phyloP scores from a whole-genome alignment of 2,888 invertebrate species.

The Scrobipalpa costella region DNA sequence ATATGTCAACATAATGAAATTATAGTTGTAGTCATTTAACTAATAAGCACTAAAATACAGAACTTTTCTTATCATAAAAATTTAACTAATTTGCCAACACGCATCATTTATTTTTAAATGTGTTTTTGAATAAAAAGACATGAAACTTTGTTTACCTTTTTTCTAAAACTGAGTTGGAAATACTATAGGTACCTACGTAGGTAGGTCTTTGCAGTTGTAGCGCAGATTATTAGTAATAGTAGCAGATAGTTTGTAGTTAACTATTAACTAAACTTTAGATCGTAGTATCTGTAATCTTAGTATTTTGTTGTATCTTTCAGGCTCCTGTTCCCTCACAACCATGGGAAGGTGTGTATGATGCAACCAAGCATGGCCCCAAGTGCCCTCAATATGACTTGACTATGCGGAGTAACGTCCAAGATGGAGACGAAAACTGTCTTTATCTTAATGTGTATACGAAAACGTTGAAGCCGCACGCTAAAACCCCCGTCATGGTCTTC shows the following conservation, averaged over 20 bases:
- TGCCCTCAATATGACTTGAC: conserved; percentile 52
- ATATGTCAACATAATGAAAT: too few relatives aligned
- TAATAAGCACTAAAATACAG: too few relatives aligned
- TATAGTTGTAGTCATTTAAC: too few relatives aligned
- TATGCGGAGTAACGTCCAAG: conserved; percentile 32
- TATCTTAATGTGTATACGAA: conserved; percentile 56
- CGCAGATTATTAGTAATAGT: not conserved
- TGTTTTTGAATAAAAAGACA: too few relatives aligned
- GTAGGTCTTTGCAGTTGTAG: too few relatives aligned
- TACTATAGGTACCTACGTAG: too few relatives aligned
- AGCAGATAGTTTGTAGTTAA: not conserved
- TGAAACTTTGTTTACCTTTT: too few relatives aligned
- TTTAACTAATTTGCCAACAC: too few relatives aligned
- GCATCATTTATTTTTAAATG: too few relatives aligned
- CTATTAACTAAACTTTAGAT: not conserved
- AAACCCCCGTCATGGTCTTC: conserved; percentile 60
- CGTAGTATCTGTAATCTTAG: not conserved
- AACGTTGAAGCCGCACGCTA: conserved; percentile 37
- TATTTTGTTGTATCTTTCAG: conserved; percentile 41
- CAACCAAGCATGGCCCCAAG: conserved; percentile 47
- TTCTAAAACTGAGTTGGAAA: too few relatives aligned
- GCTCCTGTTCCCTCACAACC: conserved; percentile 49
- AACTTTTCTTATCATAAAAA: too few relatives aligned
- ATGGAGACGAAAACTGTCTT: conserved; percentile 55
- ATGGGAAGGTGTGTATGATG: conserved; percentile 54